A percentile compares a stretch with the other conserved stretches of the same genome.
Evolutionary conservation across 2,888 invertebrate genomes (phyloP).

Genomic region (Odontothrips loti): DNA sequence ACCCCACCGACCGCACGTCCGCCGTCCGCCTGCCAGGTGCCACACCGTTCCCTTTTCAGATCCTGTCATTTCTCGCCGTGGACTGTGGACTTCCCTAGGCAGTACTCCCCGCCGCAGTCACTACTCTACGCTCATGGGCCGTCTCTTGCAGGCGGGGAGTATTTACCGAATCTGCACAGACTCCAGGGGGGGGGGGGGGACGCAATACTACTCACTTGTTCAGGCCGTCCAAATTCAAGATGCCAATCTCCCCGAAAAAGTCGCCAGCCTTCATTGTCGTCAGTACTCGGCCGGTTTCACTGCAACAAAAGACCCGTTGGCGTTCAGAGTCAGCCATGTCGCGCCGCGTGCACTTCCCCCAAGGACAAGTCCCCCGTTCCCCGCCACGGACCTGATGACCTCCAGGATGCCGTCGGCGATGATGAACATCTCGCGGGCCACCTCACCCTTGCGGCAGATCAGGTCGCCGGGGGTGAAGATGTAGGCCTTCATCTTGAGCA

Average conservation of each 20-base stretch:
- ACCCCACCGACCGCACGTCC: constrained; percentile 92
- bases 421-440: constrained; percentile 96
- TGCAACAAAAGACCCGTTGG: constrained; percentile 45
- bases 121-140: not conserved
- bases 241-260: constrained; percentile 97
- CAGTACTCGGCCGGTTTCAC: constrained; percentile 85
- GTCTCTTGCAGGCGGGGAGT: not conserved
- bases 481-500: constrained; percentile 96
- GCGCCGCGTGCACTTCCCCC: not conserved
- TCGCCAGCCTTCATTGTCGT: constrained; percentile 97
- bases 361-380: too few relatives aligned
- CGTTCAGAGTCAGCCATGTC: not conserved
- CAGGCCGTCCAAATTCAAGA: constrained; percentile 88
- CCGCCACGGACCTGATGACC: constrained; percentile 61
- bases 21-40: constrained; percentile 73
- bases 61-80: not conserved
- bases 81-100: not conserved
- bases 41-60: not conserved
- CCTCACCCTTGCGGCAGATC: constrained; percentile 91
- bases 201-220: constrained; percentile 68
- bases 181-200: too few relatives aligned
- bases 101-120: not conserved
- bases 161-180: not conserved
- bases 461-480: constrained; percentile 97
- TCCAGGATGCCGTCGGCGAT: constrained; percentile 95